These are phyloP conservation scores for Grammomys dolichurus DNA, from an alignment of 2,113 vertebrate species.

Conservation along the genomic window DNA sequence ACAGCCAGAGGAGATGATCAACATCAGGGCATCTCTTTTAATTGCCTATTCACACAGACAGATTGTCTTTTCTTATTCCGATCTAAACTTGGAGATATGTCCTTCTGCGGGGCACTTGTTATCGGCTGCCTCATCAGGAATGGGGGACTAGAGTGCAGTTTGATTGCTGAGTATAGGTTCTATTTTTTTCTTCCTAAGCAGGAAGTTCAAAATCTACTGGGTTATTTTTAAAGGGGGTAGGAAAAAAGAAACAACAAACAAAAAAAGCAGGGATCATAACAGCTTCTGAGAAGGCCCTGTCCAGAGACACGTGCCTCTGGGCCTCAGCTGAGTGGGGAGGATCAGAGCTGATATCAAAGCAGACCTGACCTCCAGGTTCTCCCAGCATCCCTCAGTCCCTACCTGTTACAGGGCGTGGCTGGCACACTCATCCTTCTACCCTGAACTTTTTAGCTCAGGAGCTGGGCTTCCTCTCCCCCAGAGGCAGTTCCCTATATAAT, in stretches of 20 bases:
- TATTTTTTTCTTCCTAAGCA: slow-evolving; percentile 69
- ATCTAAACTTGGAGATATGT: slow-evolving; percentile 76
- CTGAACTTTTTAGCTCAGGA: too few relatives aligned
- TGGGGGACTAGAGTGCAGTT: background rate
- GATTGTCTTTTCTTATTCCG: slow-evolving; percentile 65
- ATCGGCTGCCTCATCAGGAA: slow-evolving; percentile 73
- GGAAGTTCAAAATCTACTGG: slow-evolving; percentile 80
- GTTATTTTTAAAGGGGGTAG: slow-evolving; percentile 77
- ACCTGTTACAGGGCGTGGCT: too few relatives aligned
- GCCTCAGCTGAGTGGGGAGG: background rate
- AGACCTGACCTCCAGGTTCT: too few relatives aligned
- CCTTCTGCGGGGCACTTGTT: slow-evolving; percentile 43
- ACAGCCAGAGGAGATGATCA: background rate
- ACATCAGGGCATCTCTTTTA: slow-evolving; percentile 66
- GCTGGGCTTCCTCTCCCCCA: too few relatives aligned
- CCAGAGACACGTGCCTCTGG: background rate
- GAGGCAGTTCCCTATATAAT: too few relatives aligned
- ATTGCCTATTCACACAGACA: slow-evolving; percentile 74
- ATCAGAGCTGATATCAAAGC: background rate
- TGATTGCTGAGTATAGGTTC: slow-evolving; percentile 71
- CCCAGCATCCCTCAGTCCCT: too few relatives aligned
- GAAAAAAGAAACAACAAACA: slow-evolving; percentile 43
- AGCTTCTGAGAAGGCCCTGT: background rate
- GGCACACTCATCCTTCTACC: too few relatives aligned
- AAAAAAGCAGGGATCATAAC: background rate